Evolutionary conservation across 2,888 invertebrate genomes (phyloP).

Genomic region (Geophilus truncorum): DNA sequence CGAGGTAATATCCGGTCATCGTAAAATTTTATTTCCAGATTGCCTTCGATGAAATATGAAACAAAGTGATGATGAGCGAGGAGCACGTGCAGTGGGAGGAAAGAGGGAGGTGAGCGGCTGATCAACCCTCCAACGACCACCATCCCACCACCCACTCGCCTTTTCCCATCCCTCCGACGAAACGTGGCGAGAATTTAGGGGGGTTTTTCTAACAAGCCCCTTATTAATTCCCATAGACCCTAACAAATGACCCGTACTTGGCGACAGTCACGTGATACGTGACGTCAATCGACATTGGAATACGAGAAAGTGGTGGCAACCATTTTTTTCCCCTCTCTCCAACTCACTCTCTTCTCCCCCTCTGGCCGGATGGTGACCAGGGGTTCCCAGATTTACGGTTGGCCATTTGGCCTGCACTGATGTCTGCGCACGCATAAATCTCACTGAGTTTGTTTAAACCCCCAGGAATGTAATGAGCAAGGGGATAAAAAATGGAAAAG

Average conservation of each 20-base stretch:
- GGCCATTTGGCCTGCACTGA: not conserved
- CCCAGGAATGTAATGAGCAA: conserved; percentile 13
- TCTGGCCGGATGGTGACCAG: not conserved
- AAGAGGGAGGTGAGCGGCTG: not conserved
- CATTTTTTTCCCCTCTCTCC: not conserved
- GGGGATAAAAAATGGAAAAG: not conserved
- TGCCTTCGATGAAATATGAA: not conserved
- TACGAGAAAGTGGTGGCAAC: not conserved
- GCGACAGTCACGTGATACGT: not conserved
- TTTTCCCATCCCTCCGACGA: not conserved
- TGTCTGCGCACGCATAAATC: not conserved
- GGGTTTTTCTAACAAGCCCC: not conserved
- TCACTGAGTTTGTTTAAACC: conserved; percentile 12
- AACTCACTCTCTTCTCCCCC: not conserved
- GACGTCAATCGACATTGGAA: not conserved
- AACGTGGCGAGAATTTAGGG: not conserved
- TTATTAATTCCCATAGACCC: not conserved
- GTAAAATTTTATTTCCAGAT: not conserved
- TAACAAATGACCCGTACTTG: not conserved
- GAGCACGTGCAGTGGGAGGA: not conserved
- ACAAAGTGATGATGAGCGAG: not conserved
- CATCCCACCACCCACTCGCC: not conserved
- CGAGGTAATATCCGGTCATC: not conserved
- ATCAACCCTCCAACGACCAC: not conserved
- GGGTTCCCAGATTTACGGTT: not conserved